Percentiles rank a stretch among this genome's conserved stretches.
Evolutionary conservation across 2,113 vertebrate genomes (phyloP).

Genomic region (Ailurus styani): DNA sequence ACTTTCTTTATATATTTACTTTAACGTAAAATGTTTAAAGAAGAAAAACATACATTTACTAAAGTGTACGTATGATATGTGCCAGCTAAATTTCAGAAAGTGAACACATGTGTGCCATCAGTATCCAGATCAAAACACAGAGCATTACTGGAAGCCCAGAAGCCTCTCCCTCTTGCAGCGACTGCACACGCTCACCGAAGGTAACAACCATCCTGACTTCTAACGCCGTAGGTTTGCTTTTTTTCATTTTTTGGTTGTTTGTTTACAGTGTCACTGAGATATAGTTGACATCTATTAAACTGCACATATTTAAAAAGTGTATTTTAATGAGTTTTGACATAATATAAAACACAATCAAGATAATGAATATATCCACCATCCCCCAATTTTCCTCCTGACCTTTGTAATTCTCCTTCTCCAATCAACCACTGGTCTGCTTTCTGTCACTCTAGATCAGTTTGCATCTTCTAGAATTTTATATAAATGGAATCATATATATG

Average conservation of each 20-base stretch:
- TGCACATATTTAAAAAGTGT: neutral
- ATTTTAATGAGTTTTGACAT: neutral
- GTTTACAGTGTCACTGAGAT: neutral
- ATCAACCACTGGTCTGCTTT: neutral
- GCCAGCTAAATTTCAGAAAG: neutral
- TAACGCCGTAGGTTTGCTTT: neutral
- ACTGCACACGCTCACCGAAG: fast-evolving
- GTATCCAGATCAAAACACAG: neutral
- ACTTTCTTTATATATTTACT: neutral
- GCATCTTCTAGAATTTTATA: neutral
- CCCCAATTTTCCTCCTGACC: neutral
- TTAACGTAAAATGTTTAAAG: constrained; percentile 32
- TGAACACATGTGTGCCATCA: neutral
- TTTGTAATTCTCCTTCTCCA: neutral
- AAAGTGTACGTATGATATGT: neutral
- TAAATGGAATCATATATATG: neutral
- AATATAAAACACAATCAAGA: neutral
- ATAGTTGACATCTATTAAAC: neutral
- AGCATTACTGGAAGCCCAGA: neutral
- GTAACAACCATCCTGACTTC: neutral
- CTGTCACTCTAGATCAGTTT: neutral
- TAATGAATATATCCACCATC: neutral
- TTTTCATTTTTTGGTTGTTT: neutral
- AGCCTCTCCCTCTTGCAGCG: fast-evolving
- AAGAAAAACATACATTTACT: neutral